Conservation (phyloP, 2,797 vertebrate genomes). For the Tolypeutes matacus region DNA sequence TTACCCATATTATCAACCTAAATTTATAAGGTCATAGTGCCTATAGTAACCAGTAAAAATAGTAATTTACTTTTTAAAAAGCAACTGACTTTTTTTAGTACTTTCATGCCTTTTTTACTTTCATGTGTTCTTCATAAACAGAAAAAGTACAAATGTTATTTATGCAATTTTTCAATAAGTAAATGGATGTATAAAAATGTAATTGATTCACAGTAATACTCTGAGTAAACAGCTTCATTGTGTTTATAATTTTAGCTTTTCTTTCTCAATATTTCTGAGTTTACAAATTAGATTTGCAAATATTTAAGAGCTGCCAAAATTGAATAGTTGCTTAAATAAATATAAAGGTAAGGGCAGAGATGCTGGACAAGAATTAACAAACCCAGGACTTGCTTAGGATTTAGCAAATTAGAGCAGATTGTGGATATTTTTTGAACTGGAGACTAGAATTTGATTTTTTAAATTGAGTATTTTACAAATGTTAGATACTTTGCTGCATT, state of each 20-base stretch:
- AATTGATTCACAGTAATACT: background rate
- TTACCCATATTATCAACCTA: constrained; percentile 28
- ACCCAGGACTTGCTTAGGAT: background rate
- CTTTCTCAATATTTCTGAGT: background rate
- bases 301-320: background rate
- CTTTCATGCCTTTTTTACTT: background rate
- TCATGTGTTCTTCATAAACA: constrained; percentile 14
- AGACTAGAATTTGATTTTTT: background rate
- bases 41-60: background rate
- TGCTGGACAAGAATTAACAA: background rate
- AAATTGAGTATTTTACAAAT: background rate
- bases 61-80: background rate
- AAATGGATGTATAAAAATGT: background rate
- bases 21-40: constrained; percentile 14
- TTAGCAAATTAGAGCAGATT: background rate
- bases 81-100: background rate
- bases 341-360: background rate
- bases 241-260: background rate
- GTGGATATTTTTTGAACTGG: background rate
- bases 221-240: background rate
- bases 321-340: background rate
- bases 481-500: background rate
- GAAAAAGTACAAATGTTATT: background rate
- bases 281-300: background rate
- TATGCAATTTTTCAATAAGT: constrained; percentile 18